These are phyloP conservation scores for Myathropa florea DNA, from an alignment of 2,888 invertebrate species.

Conservation along the genomic window DNA sequence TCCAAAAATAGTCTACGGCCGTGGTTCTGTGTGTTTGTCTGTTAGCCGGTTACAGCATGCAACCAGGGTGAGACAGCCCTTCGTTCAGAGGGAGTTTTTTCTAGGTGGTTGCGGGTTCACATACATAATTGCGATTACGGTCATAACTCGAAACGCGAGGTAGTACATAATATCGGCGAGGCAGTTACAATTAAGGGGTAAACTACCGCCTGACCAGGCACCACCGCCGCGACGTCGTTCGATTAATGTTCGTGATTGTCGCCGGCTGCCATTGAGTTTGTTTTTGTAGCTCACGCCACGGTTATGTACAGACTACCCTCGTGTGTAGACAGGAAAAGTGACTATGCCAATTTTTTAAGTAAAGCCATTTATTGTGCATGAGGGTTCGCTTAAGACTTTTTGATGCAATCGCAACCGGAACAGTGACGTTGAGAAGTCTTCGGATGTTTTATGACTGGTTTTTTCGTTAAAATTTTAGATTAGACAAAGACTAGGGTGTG, in stretches of 20 bases:
- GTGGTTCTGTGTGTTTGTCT: neutral
- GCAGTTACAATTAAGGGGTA: neutral
- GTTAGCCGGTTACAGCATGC: neutral
- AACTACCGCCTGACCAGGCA: neutral
- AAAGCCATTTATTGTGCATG: conserved; percentile 2
- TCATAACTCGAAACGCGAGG: neutral
- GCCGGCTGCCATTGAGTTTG: neutral
- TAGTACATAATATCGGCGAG: neutral
- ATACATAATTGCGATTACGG: no score
- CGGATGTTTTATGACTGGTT: neutral
- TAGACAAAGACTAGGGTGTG: no score
- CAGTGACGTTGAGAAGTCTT: neutral
- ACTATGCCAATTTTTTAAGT: conserved; percentile 18
- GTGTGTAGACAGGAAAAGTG: conserved; percentile 29
- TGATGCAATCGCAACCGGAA: neutral
- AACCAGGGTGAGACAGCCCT: neutral
- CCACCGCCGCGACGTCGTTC: neutral
- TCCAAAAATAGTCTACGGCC: neutral
- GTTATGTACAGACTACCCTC: conserved; percentile 1
- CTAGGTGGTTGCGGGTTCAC: no score
- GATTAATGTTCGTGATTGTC: neutral
- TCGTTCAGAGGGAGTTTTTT: neutral
- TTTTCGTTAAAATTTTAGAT: no score
- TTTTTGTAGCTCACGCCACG: neutral
- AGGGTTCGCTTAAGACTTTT: neutral